phyloP scores from a whole-genome alignment of 1,140 invertebrate species.

The Popillia japonica region DNA sequence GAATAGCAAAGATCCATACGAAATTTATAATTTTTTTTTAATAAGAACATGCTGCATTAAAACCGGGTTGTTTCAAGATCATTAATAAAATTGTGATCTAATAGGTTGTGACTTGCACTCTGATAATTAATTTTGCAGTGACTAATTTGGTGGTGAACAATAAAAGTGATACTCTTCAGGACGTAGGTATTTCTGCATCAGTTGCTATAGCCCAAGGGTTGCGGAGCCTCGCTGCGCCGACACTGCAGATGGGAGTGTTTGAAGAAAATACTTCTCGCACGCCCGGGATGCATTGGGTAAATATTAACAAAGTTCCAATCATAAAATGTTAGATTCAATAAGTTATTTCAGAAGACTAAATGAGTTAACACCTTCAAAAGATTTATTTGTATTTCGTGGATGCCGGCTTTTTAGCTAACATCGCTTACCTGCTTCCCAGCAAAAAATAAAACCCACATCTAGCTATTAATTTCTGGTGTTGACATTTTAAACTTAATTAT shows the following conservation, averaged over 20 bases:
- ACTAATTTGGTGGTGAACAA: not conserved
- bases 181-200: constrained; percentile 18
- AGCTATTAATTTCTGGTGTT: not conserved
- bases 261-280: constrained; percentile 57
- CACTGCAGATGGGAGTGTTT: constrained; percentile 60
- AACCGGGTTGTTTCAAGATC: not conserved
- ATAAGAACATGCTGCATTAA: not conserved
- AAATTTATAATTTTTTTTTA: not conserved
- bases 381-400: not conserved
- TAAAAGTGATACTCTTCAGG: constrained; percentile 3
- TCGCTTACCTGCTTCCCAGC: too few species aligned
- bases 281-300: constrained; percentile 60
- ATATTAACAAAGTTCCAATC: constrained; percentile 2
- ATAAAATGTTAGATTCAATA: not conserved
- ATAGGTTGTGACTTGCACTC: not conserved
- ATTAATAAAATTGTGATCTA: constrained; percentile 7
- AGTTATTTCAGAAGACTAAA: too few species aligned
- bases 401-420: not conserved
- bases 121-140: constrained; percentile 10
- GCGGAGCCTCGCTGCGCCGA: constrained; percentile 51
- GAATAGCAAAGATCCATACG: not conserved
- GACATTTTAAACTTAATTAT: not conserved
- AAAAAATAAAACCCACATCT: not conserved
- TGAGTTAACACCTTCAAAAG: too few species aligned
- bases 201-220: constrained; percentile 38